These are phyloP conservation scores for Araneus ventricosus DNA, from an alignment of 1,140 invertebrate genomes.

Conservation along the genomic window DNA sequence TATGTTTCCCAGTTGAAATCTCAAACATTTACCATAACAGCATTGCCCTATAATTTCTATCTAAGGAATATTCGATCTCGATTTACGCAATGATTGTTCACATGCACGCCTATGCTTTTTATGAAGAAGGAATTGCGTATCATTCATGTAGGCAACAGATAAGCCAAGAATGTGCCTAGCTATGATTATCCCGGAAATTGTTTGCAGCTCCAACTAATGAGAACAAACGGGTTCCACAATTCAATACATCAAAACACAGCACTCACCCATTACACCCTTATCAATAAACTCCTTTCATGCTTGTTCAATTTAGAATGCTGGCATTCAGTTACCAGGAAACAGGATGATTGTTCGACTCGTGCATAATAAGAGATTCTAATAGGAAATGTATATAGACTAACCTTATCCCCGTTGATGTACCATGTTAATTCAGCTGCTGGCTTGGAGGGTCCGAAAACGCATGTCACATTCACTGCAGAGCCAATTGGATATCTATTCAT, in stretches of 20 bases:
- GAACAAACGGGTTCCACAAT: not conserved
- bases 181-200: not conserved
- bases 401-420: slow-evolving; percentile 76
- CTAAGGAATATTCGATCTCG: not conserved
- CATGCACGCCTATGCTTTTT: not conserved
- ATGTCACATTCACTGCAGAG: slow-evolving; percentile 77
- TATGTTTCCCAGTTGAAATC: no score
- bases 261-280: not conserved
- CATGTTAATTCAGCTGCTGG: slow-evolving; percentile 76
- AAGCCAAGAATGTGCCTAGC: not conserved
- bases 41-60: not conserved
- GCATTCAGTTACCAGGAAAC: slow-evolving; percentile 12
- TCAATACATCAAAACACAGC: not conserved
- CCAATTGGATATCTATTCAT: slow-evolving; percentile 75
- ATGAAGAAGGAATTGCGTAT: not conserved
- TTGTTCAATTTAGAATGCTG: slow-evolving; percentile 25
- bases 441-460: slow-evolving; percentile 76
- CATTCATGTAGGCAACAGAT: not conserved
- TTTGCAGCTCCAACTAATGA: not conserved
- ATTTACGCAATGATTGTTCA: not conserved
- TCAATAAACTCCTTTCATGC: slow-evolving; percentile 15
- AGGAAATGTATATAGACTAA: slow-evolving; percentile 66
- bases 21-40: no score
- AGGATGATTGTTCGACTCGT: not conserved
- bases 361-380: slow-evolving; percentile 18